These are phyloP conservation scores for Chrysochloris asiatica DNA, from an alignment of 2,113 vertebrate species.

Conservation along the genomic window DNA sequence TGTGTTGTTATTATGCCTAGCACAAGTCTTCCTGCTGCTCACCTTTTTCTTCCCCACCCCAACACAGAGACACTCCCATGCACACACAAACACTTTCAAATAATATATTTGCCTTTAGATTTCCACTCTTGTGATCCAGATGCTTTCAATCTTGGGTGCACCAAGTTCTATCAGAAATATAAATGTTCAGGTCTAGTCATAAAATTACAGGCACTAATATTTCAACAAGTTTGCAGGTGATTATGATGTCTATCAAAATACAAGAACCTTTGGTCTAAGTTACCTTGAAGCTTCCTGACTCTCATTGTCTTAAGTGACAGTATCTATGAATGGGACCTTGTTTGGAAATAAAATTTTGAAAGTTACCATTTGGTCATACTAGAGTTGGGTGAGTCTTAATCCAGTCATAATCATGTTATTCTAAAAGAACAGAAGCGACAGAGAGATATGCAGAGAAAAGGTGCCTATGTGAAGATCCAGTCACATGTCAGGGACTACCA, in stretches of 20 bases:
- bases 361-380: not conserved
- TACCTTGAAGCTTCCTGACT: not conserved
- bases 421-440: not conserved
- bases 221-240: not conserved
- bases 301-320: not conserved
- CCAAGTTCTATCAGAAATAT: not conserved
- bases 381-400: not conserved
- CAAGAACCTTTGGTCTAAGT: not conserved
- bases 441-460: not conserved
- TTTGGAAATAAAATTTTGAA: not conserved
- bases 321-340: not conserved
- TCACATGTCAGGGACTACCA: not conserved
- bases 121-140: not conserved
- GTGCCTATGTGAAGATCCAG: not conserved
- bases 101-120: not conserved
- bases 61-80: no score
- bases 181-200: not conserved
- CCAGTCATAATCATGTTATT: not conserved
- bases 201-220: not conserved
- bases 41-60: not conserved
- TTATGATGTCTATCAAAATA: not conserved
- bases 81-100: not conserved
- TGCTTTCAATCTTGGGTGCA: not conserved
- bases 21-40: not conserved
- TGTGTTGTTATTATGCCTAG: not conserved